Evolutionary conservation across 2,797 vertebrate genomes (phyloP), one percentile per base, ranked within the genome.

Genomic region (Tokudaia tokunoshimensis): DNA sequence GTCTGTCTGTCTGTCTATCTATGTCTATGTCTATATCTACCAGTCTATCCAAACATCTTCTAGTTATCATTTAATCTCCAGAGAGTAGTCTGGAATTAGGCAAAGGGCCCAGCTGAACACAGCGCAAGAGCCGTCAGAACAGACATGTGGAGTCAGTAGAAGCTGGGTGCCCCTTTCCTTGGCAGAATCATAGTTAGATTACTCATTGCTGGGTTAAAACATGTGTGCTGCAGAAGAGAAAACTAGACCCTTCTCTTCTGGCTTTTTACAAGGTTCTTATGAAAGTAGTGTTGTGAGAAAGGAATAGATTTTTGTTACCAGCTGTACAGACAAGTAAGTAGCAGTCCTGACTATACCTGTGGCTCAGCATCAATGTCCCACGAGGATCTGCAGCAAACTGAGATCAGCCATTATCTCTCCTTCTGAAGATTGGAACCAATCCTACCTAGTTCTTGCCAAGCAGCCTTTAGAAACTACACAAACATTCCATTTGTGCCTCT

Each of bases 21-120:
- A 24, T 50, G 52, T 52, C 52, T 52, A 52, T 52, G 26, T 75
- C 65, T 81, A 24, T 57, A 26, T 41, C 24, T 65, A 2, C 2
- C 7, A 88, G 26, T 81, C 19, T 84, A 37, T 50, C 4, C 1
- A 24, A 34, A 59, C 61, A 52, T 76, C 24, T 80, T 87, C 24
- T 92, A 37, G 37, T 34, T 61, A 84, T 92, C 57, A 65, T 41
- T 89, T 84, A 59, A 75, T 78, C n/a, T 90, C 31, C 34, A 91
- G 41, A 14, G 17, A 92, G 14, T 57, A 76, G 12, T 22, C 63
- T 89, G 4, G 29, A 59, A 34, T n/a, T 59, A 79, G 41, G 44
- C 31, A 61, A 79, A 90, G 37, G 29, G 9, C n/a, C 50, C 61
- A 63, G 70, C 6, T 20, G 74, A 72, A 75, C n/a, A 78, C 8